Percentiles rank a stretch among this genome's conserved stretches.
Evolutionary conservation across 2,113 vertebrate species (phyloP).

Genomic region (Leucopternis melanops): DNA sequence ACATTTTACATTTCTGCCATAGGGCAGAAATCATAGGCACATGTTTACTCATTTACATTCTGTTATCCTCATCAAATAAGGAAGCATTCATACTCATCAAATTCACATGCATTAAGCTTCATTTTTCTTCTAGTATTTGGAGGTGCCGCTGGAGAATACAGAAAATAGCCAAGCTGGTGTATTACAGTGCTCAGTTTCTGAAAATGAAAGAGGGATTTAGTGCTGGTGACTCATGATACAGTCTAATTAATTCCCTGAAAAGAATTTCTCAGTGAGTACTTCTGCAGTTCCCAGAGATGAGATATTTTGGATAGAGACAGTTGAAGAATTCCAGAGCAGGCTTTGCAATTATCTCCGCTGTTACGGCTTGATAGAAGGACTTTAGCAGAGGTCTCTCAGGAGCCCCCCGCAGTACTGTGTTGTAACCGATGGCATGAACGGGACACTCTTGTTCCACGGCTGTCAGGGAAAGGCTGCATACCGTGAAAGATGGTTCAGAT

Average conservation of each 20-base stretch:
- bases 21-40: not conserved
- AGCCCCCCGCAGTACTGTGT: not conserved
- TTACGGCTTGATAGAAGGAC: not conserved
- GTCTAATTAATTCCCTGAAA: slow-evolving; percentile 42
- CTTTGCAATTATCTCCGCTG: not conserved
- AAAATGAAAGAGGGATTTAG: not conserved
- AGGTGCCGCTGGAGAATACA: not conserved
- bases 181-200: not conserved
- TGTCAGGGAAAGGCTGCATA: not conserved
- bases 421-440: not conserved
- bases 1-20: not conserved
- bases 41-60: not conserved
- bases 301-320: not conserved
- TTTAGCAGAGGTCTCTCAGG: not conserved
- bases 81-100: not conserved
- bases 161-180: not conserved
- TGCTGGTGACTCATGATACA: slow-evolving; percentile 5
- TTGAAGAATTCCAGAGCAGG: not conserved
- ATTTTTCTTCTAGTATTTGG: not conserved
- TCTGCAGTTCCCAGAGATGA: not conserved
- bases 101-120: not conserved
- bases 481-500: not conserved
- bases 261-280: not conserved
- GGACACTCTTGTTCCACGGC: not conserved
- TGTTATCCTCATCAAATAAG: not conserved